Percentiles rank a stretch among this genome's conserved stretches.
Evolutionary conservation across 2,797 vertebrate genomes (phyloP).

Genomic region (Lagodon rhomboides): DNA sequence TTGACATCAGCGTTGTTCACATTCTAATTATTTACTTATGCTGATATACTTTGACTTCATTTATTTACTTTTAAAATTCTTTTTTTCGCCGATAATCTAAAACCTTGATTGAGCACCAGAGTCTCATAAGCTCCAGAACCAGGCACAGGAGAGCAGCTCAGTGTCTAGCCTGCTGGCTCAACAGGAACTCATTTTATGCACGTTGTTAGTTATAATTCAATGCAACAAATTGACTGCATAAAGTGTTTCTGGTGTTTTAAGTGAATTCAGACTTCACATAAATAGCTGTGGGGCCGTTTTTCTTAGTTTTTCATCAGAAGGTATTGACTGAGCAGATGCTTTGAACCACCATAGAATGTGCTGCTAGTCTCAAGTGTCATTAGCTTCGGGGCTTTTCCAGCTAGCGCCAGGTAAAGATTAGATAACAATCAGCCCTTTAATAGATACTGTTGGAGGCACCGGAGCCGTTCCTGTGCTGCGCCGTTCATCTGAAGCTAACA

Average conservation of each 20-base stretch:
- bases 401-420: slow-evolving; percentile 87
- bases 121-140: slow-evolving; percentile 43
- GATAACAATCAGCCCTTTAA: slow-evolving; percentile 88
- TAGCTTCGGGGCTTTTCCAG: slow-evolving; percentile 85
- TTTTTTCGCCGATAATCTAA: slow-evolving; percentile 28
- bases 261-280: slow-evolving; percentile 75
- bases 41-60: not conserved
- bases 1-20: not conserved
- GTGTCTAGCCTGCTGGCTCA: slow-evolving; percentile 53
- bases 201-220: slow-evolving; percentile 75
- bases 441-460: slow-evolving; percentile 83
- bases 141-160: slow-evolving; percentile 48
- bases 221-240: slow-evolving; percentile 76
- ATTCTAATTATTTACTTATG: not conserved
- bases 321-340: slow-evolving; percentile 82
- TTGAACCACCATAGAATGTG: slow-evolving; percentile 84
- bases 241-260: slow-evolving; percentile 71
- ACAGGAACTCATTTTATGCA: slow-evolving; percentile 70
- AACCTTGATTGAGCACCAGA: slow-evolving; percentile 45
- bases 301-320: slow-evolving; percentile 73
- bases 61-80: slow-evolving; percentile 19
- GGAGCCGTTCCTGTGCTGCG: slow-evolving; percentile 71
- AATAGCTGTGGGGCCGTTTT: slow-evolving; percentile 75
- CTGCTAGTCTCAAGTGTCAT: slow-evolving; percentile 87
- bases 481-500: slow-evolving; percentile 78